Base-by-base conservation (phyloP, 2,888 invertebrate genomes). In the Drosophila paranaensis region DNA sequence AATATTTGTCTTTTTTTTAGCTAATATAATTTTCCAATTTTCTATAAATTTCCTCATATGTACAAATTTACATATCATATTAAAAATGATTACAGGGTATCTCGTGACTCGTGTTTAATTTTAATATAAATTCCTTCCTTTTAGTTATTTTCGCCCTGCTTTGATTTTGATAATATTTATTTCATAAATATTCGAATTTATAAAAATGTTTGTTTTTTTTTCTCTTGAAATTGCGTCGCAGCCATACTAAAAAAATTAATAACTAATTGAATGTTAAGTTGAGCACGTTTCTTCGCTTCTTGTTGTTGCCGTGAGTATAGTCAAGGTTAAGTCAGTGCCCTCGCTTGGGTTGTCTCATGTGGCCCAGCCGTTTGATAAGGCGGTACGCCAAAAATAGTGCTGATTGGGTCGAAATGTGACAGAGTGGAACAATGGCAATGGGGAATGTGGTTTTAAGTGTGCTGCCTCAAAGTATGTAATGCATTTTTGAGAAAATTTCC, bases 221-320 rank as follows among this genome's bases (percentile, higher is more conserved):
- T 48, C 30, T 11, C 46, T 48, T 20, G 30, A 65, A 77, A 76
- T 65, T 77, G 56, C 76, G 77, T 43, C 64, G 68, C 62, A 77
- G 62, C 16, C 61, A 11, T 4, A 45, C 3, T 1, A 39, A 43
- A 63, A 43, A 46, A 63, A 43, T 57, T 45, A 62, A 65, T 65
- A 60, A 65, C n/a, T 58, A 55, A 67, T 56, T 72, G 39, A 51
- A 48, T 69, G 45, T 37, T 14, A 60, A 35, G 42, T 69, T 61
- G 13, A 46, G 58, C 77, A 77, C 77, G 76, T 70, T 77, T 69
- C 6, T 60, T 43, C 8, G n/a, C 9, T 30, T 62, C 25, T 16
- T 58, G 13, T 50, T 58, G 16, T 46, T 58, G 53, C 37, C 48
- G 30, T 62, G 43, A 43, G 57, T 50, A 30, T 43, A 54, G 43